Base-by-base conservation (phyloP, 2,888 invertebrate genomes). In the Euphydryas editha region DNA sequence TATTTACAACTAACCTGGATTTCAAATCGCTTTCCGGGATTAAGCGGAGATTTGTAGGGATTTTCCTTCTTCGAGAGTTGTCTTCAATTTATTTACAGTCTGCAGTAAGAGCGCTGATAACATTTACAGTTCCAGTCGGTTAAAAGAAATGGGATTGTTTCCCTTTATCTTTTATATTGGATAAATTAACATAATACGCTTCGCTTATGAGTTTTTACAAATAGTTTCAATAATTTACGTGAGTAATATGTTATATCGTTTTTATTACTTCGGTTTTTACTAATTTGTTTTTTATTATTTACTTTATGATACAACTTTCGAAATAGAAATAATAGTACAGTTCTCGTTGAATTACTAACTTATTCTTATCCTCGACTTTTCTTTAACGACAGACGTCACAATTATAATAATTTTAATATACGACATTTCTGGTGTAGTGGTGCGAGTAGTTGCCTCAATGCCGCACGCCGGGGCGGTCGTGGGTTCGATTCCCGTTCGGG, bases 1-100 rank as follows among this genome's bases (percentile, higher is more conserved):
- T 92, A 92, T 92, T 92, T 92, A 92, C 92, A 84, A 89, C 90
- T 92, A 91, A 92, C 92, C 89, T 89, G 90, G 88, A 90, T 88
- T 85, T 84, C 76, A 77, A 80, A 82, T 81, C 81, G 87, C 88
- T 87, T 82, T 87, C 81, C 80, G 75, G 83, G 88, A 91, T 91
- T 92, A 91, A 84, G 80, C 72, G 78, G 77, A 85, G 86, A 92
- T 92, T 89, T 90, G 88, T 86, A 82, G 76, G 86, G 87, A 88
- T 88, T 85, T 85, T 78, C 84, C 80, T 84, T 81, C 82, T 82
- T 82, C 78, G 80, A 80, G 82, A 83, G 86, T 86, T 87, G 84
- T 83, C 87, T 86, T 83, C 84, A 85, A 89, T 88, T 86, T 88
- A 88, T 87, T 88, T 89, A 86, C 86, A 81, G 78, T 74, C 76